Conservation (phyloP, 2,113 vertebrate genomes). For the Upupa epops region DNA sequence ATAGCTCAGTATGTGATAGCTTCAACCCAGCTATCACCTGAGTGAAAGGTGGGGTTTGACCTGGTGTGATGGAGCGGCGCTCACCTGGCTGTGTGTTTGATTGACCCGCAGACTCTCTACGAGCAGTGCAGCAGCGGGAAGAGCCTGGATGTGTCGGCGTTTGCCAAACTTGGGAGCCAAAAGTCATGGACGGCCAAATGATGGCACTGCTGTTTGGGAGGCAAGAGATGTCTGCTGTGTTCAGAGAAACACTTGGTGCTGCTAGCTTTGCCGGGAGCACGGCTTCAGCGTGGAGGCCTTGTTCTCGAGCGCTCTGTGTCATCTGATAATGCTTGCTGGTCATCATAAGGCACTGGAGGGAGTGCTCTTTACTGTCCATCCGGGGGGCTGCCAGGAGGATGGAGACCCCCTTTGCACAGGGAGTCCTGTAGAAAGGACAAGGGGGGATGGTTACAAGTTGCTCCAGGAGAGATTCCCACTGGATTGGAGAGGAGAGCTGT, state of each 20-base stretch:
- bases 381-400: too few relatives aligned
- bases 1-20: too few relatives aligned
- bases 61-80: too few relatives aligned
- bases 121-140: slow-evolving; percentile 78
- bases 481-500: too few relatives aligned
- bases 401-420: too few relatives aligned
- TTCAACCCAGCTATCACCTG: too few relatives aligned
- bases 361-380: background rate
- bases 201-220: background rate
- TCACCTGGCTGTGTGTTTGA: background rate
- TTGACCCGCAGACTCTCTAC: slow-evolving; percentile 80
- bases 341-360: background rate
- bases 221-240: background rate
- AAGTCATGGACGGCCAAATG: slow-evolving; percentile 69
- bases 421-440: too few relatives aligned
- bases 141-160: slow-evolving; percentile 73
- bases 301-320: background rate
- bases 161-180: slow-evolving; percentile 64
- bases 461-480: too few relatives aligned
- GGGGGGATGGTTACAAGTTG: too few relatives aligned
- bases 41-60: too few relatives aligned
- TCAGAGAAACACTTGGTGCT: slow-evolving; percentile 3
- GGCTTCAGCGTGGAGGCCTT: background rate
- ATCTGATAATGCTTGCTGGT: background rate
- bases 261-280: slow-evolving; percentile 44